Base-by-base conservation (phyloP, 2,888 invertebrate species). In the Chrysina gloriosa region DNA sequence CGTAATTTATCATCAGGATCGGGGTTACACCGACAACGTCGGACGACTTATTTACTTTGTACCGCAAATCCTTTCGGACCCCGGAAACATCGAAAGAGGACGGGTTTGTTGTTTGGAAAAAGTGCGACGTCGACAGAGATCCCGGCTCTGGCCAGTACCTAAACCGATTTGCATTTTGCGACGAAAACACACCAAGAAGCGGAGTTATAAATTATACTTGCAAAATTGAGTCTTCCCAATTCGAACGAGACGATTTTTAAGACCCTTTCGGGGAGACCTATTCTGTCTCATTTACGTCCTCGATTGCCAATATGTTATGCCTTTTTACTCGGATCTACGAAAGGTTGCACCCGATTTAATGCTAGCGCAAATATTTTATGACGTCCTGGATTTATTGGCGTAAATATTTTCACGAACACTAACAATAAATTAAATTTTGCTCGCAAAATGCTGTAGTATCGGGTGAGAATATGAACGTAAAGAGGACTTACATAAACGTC, bases 131-230 rank as follows among this genome's bases (percentile, higher is more conserved):
- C 58, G 58, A 39, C 58, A 58, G 39, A 23, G 21, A 25, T 23
- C 25, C 39, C n/a, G 16, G 27, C 27, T 27, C 50, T 50, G 16
- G 58, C 42, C 58, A n/a, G 2, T 7, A 14, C 52, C 16, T 29
- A 25, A 14, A 23, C 39, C 39, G 39, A 58, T 58, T 58, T 58
- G 42, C 58, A 58, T 58, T 58, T 58, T 58, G 58, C 58, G 58
- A 58, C 58, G 58, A 58, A 58, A 58, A 58, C 58, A 58, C 25
- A 39, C 39, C 39, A n/a, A 39, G 25, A 58, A 58, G 23, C 58
- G 58, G 27, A 25, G 39, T 58, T 58, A 39, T 58, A 58, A 58
- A 58, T 58, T 58, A 58, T 58, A 58, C 58, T 58, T 58, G 58
- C 58, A 58, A 58, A 58, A 58, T 56, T 58, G 58, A 39, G 58